Conservation (phyloP, 2,888 invertebrate species). For the Caenorhabditis japonica region DNA sequence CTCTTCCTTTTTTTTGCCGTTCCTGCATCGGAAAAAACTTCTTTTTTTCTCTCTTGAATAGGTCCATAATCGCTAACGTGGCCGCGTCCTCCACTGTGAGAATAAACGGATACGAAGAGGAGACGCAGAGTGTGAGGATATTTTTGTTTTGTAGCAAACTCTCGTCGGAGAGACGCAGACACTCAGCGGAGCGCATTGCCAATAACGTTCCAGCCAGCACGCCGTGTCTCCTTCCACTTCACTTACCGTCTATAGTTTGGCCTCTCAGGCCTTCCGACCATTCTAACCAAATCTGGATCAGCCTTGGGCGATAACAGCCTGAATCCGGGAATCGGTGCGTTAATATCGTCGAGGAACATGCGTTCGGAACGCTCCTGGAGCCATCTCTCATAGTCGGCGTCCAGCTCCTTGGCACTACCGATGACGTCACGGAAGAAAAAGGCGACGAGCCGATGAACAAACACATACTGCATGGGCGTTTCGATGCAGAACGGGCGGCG, state of each 20-base stretch:
- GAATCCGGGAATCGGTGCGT: slow-evolving; percentile 68
- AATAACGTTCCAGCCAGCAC: too few relatives aligned
- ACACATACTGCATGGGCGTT: slow-evolving; percentile 74
- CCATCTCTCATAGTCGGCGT: slow-evolving; percentile 72
- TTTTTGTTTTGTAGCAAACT: too few relatives aligned
- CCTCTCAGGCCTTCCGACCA: slow-evolving; percentile 59
- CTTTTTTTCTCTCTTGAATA: too few relatives aligned
- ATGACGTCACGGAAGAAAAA: slow-evolving; percentile 68
- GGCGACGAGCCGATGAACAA: slow-evolving; percentile 63
- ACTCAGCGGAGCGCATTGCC: too few relatives aligned
- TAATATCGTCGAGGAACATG: slow-evolving; percentile 71
- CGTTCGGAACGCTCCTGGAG: slow-evolving; percentile 69
- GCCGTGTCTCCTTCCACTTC: too few relatives aligned
- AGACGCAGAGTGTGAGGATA: too few relatives aligned
- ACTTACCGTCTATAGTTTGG: slow-evolving; percentile 58
- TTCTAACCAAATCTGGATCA: slow-evolving; percentile 74
- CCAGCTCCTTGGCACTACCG: slow-evolving; percentile 61
- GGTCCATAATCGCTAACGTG: too few relatives aligned
- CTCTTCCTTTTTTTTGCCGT: too few relatives aligned
- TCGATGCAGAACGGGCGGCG: slow-evolving; percentile 72
- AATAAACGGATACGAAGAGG: too few relatives aligned
- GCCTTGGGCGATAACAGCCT: slow-evolving; percentile 82
- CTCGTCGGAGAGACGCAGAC: too few relatives aligned
- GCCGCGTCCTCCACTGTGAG: too few relatives aligned
- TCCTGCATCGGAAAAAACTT: too few relatives aligned